These are phyloP conservation scores for Coryphaenoides rupestris DNA, from an alignment of 2,113 vertebrate genomes.

Conservation along the genomic window DNA sequence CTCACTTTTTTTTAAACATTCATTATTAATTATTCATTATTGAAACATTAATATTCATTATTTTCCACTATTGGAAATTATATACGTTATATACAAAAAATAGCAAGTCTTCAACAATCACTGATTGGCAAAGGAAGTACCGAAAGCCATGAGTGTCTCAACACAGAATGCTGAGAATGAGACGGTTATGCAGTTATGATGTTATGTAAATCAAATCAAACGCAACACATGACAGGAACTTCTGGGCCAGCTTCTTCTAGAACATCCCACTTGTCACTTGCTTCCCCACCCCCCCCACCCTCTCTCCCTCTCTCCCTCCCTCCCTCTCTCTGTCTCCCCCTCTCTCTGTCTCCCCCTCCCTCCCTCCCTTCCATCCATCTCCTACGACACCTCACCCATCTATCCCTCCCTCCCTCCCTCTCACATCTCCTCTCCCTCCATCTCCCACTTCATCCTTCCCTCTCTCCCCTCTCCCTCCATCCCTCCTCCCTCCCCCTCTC, in stretches of 20 bases:
- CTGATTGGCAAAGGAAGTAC: not conserved
- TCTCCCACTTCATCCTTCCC: not conserved
- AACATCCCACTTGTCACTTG: not conserved
- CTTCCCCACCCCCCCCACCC: not conserved
- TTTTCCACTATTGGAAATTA: no score
- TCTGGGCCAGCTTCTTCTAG: constrained; percentile 41
- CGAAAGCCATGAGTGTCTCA: constrained; percentile 20
- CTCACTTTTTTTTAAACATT: no score
- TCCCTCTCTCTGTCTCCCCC: not conserved
- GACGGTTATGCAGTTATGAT: constrained; percentile 45
- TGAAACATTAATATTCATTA: no score
- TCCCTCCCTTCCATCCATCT: not conserved
- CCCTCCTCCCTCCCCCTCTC: not conserved
- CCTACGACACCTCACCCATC: not conserved
- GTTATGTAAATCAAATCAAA: constrained; percentile 34
- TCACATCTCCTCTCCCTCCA: not conserved
- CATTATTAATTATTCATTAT: no score
- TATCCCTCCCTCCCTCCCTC: not conserved
- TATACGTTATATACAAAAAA: no score
- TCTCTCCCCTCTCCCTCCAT: not conserved
- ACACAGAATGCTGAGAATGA: constrained; percentile 43
- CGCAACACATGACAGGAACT: constrained; percentile 34
- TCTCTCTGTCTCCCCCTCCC: not conserved
- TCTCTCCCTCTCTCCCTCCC: not conserved
- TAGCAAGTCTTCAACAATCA: no score